phyloP scores from a whole-genome alignment of 2,888 invertebrate species.

The Cataglyphis albicans region DNA sequence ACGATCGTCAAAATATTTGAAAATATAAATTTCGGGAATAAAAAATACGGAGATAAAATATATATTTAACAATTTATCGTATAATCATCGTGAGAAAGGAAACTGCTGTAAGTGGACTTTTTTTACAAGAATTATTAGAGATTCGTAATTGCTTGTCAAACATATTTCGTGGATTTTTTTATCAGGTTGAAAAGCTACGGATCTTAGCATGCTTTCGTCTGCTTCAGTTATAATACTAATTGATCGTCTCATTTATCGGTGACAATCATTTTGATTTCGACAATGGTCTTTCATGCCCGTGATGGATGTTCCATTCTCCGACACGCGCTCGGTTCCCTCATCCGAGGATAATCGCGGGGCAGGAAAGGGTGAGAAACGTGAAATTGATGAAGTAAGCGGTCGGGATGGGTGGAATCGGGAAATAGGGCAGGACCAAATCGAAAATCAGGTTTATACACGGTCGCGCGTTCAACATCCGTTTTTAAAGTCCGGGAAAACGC shows the following conservation, averaged over 20 bases:
- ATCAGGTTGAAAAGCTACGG: background rate
- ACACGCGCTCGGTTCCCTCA: conserved; percentile 36
- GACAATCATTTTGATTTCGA: conserved; percentile 38
- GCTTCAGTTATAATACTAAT: background rate
- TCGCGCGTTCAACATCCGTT: conserved; percentile 32
- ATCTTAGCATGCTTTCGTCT: background rate
- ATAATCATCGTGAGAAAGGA: background rate
- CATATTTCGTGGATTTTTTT: background rate
- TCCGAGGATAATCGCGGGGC: conserved; percentile 33
- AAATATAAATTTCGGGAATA: background rate
- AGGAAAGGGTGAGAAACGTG: conserved; percentile 48
- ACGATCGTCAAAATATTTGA: conserved; percentile 13
- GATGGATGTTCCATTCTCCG: conserved; percentile 50
- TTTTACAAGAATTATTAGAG: background rate
- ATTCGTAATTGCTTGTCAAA: background rate
- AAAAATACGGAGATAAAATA: background rate
- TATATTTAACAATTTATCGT: background rate
- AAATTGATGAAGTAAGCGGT: conserved; percentile 47
- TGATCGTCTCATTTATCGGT: conserved; percentile 18
- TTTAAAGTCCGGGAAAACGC: conserved; percentile 33
- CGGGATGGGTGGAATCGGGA: conserved; percentile 27
- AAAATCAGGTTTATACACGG: conserved; percentile 49
- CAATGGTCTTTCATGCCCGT: conserved; percentile 21
- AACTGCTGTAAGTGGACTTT: background rate
- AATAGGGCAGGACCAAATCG: conserved; percentile 47